These are phyloP conservation scores for Microplitis manilae DNA, from an alignment of 2,888 invertebrate genomes.

Conservation along the genomic window DNA sequence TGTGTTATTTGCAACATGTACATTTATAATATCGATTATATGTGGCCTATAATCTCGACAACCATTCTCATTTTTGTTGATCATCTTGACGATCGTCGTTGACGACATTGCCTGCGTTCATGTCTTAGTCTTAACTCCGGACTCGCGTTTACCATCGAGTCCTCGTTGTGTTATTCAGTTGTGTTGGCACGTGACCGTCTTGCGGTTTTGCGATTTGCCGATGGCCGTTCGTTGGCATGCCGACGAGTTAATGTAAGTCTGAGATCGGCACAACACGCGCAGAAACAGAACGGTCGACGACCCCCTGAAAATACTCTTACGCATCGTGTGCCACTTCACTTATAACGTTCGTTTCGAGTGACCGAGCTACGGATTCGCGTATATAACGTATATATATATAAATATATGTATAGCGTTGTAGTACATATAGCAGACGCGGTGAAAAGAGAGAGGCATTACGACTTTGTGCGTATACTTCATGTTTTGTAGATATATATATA, in stretches of 20 bases:
- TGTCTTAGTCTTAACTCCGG: no score
- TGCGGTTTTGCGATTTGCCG: not conserved
- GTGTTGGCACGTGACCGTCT: not conserved
- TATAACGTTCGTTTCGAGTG: slow-evolving; percentile 50
- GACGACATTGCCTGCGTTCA: no score
- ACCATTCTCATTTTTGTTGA: not conserved
- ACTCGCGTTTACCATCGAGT: not conserved
- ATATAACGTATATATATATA: not conserved
- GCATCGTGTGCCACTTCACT: slow-evolving; percentile 63
- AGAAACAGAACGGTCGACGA: slow-evolving; percentile 65
- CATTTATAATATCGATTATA: no score
- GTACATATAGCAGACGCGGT: slow-evolving; percentile 4
- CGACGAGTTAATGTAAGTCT: slow-evolving; percentile 50
- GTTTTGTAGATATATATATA: not conserved
- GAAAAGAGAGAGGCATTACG: slow-evolving; percentile 21
- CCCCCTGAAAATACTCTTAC: slow-evolving; percentile 61
- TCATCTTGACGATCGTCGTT: not conserved
- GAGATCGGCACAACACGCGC: slow-evolving; percentile 23
- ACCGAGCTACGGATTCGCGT: slow-evolving; percentile 22
- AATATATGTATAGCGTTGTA: not conserved
- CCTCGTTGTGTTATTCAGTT: slow-evolving; percentile 13
- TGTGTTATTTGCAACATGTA: no score
- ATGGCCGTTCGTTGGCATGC: slow-evolving; percentile 48
- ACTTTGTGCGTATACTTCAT: not conserved
- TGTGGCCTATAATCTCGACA: not conserved